Evolutionary conservation across 37 sponge, comb jelly and placozoan species (phyloP), one percentile per base, ranked within the genome.

Genomic region (Ephydatia muelleri): DNA sequence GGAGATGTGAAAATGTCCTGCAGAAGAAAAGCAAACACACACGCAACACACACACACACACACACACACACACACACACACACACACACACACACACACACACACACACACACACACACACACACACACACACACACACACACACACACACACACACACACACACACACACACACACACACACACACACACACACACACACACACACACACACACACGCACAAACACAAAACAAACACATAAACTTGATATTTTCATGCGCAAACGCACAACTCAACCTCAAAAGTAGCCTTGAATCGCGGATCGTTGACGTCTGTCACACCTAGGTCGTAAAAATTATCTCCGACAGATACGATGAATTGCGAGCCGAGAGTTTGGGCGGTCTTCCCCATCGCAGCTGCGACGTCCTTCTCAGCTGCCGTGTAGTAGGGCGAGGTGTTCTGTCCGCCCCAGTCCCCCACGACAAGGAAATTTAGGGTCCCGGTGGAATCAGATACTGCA

Each of bases 381-480:
- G 21, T 78, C 29, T 65, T 37, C 2, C 94, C 94, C 94, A 94
- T 94, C 49, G 65, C 70, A 2, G 65, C 37, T 25, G 94, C 88
- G 0, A 90, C 38, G 13, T 36, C 69, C 14, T 12, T 36, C 57
- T 94, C 85, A 5, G 88, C 88, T 19, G 29, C n/a, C 8, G 94
- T 94, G 66, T 77, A 78, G 83, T 94, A 94, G n/a, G 94, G 94
- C 0, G 36, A 38, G 13, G 5, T 22, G 21, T 73, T 31, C 74
- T 85, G 69, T 2, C 94, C 94, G 13, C 94, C 94, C 94, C 94
- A 94, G 79, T 94, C 94, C 2, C 94, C 94, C 39, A 94, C n/a
- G 14, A 90, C 82, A 19, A 86, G 47, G 79, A 94, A 94, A 22
- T 80, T 47, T 36, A 94, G 79, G 26, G 66, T n/a, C n/a, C n/a